Percentiles rank a stretch among this genome's conserved stretches.
Conservation (phyloP, 2,888 invertebrate species). For the Drosophila sordidula region DNA sequence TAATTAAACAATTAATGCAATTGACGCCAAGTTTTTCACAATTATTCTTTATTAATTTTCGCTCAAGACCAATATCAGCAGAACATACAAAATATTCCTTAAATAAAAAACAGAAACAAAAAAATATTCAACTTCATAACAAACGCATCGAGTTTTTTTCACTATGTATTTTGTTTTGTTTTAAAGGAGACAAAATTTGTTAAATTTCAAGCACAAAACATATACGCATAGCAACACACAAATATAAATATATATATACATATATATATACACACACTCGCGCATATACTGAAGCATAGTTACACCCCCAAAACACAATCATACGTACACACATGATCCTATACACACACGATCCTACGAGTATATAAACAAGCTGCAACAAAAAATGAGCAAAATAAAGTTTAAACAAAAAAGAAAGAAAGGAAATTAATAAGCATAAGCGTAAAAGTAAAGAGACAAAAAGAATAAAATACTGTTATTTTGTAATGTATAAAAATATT, state of each 20-base stretch:
- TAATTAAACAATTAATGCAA: slow-evolving; percentile 58
- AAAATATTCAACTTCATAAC: slow-evolving; percentile 8
- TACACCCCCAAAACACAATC: not conserved
- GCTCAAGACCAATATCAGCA: slow-evolving; percentile 59
- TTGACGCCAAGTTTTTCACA: slow-evolving; percentile 58
- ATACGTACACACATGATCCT: slow-evolving; percentile 28
- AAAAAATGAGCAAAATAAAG: slow-evolving; percentile 67
- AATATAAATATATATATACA: not conserved
- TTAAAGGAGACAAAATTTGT: slow-evolving; percentile 40
- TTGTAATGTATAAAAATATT: slow-evolving; percentile 85
- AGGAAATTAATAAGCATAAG: slow-evolving; percentile 74
- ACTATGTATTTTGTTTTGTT: slow-evolving; percentile 45
- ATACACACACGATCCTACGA: slow-evolving; percentile 55
- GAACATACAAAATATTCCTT: slow-evolving; percentile 49
- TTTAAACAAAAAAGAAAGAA: slow-evolving; percentile 47
- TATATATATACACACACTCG: slow-evolving; percentile 26
- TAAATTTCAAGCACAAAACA: slow-evolving; percentile 69
- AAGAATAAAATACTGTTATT: slow-evolving; percentile 84
- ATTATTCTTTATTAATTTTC: slow-evolving; percentile 52
- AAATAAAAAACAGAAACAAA: slow-evolving; percentile 29
- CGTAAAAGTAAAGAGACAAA: slow-evolving; percentile 72
- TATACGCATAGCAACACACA: slow-evolving; percentile 41
- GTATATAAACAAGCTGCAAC: slow-evolving; percentile 69
- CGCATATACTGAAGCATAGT: slow-evolving; percentile 45
- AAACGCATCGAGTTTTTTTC: slow-evolving; percentile 23